These are phyloP conservation scores for Mesodorylaimus sp. DNA, from an alignment of 2,888 invertebrate genomes.

Conservation along the genomic window DNA sequence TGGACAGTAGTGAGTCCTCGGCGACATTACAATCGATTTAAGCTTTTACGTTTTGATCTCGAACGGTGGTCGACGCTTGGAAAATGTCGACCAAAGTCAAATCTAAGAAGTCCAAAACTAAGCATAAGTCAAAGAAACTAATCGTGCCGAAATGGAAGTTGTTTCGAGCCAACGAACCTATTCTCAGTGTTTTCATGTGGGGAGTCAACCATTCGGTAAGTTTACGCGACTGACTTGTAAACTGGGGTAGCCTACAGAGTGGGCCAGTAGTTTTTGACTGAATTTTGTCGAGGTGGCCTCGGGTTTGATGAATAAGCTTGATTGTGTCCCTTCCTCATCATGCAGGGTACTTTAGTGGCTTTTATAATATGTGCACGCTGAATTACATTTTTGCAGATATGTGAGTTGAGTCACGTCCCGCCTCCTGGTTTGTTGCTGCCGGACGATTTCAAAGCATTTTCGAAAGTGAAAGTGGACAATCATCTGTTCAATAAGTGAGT, in stretches of 20 bases:
- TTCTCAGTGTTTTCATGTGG: constrained; percentile 99
- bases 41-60: too few relatives aligned
- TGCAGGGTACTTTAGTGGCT: too few relatives aligned
- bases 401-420: constrained; percentile 89
- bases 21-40: too few relatives aligned
- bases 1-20: too few relatives aligned
- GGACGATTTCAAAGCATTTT: constrained; percentile 94
- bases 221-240: too few relatives aligned
- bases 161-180: constrained; percentile 94
- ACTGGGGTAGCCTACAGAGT: too few relatives aligned
- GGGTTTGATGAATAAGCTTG: too few relatives aligned
- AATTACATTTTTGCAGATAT: constrained; percentile 76
- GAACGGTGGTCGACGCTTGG: too few relatives aligned
- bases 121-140: constrained; percentile 52
- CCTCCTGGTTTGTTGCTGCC: constrained; percentile 95
- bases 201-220: constrained; percentile 97
- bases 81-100: neutral
- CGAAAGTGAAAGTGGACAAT: constrained; percentile 96
- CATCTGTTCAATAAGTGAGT: constrained; percentile 98
- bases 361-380: too few relatives aligned
- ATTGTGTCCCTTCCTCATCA: too few relatives aligned
- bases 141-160: constrained; percentile 97
- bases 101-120: constrained; percentile 3
- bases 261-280: too few relatives aligned
- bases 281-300: too few relatives aligned